Evolutionary conservation across 2,888 invertebrate genomes (phyloP).

Genomic region (Acheta domesticus): DNA sequence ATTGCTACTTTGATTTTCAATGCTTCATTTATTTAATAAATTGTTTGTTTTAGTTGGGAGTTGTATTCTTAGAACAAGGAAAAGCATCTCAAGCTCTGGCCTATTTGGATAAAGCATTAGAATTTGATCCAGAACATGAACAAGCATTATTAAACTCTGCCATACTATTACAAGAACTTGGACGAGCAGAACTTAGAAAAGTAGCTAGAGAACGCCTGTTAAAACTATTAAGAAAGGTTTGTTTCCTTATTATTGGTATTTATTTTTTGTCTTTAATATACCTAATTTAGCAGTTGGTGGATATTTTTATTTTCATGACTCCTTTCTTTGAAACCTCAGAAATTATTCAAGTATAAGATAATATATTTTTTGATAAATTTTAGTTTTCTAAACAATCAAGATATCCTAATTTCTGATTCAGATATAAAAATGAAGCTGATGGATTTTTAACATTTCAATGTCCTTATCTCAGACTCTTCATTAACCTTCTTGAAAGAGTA

Average conservation of each 20-base stretch:
- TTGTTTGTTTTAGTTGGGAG: conserved; percentile 70
- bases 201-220: conserved; percentile 76
- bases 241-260: not conserved
- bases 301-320: not conserved
- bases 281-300: no score
- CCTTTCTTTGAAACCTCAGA: not conserved
- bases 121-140: conserved; percentile 90
- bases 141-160: conserved; percentile 94
- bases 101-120: conserved; percentile 88
- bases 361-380: no score
- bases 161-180: conserved; percentile 86
- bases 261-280: not conserved
- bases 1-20: no score
- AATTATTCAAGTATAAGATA: no score
- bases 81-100: conserved; percentile 86
- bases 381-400: no score
- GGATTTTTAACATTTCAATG: no score
- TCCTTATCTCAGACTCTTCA: no score
- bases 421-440: no score
- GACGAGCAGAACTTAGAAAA: conserved; percentile 73
- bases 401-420: no score
- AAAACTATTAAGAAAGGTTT: conserved; percentile 67
- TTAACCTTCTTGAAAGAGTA: no score
- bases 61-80: conserved; percentile 89
- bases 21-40: not conserved